These are phyloP conservation scores for Neomonachus schauinslandi DNA, from an alignment of 2,113 vertebrate species.

Conservation along the genomic window DNA sequence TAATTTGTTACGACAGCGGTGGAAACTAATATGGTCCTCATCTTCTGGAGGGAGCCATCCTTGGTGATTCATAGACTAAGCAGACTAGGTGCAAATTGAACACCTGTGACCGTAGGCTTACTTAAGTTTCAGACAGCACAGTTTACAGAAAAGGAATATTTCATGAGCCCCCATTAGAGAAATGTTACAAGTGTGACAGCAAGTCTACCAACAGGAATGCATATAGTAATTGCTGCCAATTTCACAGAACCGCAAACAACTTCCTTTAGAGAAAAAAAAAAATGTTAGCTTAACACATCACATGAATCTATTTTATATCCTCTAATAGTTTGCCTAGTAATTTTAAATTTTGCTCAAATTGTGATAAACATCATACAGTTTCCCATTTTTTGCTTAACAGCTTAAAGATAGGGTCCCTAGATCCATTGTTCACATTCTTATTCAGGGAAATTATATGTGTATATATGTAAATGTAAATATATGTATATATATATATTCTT, in stretches of 20 bases:
- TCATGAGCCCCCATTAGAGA: background rate
- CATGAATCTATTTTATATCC: background rate
- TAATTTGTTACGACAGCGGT: background rate
- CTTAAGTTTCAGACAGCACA: background rate
- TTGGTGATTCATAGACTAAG: background rate
- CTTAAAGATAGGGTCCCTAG: background rate
- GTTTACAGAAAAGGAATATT: background rate
- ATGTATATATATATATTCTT: background rate
- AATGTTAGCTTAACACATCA: background rate
- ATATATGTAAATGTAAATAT: background rate
- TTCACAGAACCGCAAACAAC: background rate
- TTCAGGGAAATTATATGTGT: background rate
- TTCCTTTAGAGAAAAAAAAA: conserved; percentile 43
- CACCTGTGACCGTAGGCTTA: background rate
- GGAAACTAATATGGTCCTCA: background rate
- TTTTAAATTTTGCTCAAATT: conserved; percentile 25
- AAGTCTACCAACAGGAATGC: background rate
- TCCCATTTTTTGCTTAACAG: background rate
- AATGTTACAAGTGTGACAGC: background rate
- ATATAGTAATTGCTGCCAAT: background rate
- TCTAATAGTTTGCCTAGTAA: background rate
- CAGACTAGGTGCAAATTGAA: background rate
- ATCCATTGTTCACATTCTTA: background rate
- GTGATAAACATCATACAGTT: background rate
- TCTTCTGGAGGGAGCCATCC: background rate